Evolutionary conservation across 2,888 invertebrate species (phyloP), one percentile per base, ranked within the genome.

Genomic region (Anthophora plumipes): DNA sequence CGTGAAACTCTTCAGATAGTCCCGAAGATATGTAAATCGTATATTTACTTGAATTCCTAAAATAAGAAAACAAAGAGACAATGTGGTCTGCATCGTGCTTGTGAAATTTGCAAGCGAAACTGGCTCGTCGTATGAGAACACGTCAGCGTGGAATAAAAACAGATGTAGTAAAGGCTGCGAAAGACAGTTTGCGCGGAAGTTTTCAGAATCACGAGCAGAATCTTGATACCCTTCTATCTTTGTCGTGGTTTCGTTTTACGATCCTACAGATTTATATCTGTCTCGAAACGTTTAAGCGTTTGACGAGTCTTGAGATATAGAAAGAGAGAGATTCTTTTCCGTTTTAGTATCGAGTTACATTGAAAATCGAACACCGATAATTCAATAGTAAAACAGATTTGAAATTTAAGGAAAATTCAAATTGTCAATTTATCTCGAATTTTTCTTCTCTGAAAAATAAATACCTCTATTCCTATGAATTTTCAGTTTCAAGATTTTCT

Each of bases 91-190:
- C 8, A 14, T 41, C 39, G 41, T 4, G 41, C 50, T 37, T 6
- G 39, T 14, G 39, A 39, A 52, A 66, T 66, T 52, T 22, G 50
- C 64, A 37, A 64, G 17, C 50, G 8, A 52, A 52, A 37, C 50
- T 39, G 2, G 12, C 17, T 39, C 39, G 39, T 4, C 5, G 4
- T 9, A 52, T 4, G 1, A 22, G 39, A n/a, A 39, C 37, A 22
- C 5, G 37, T 50, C 37, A 11, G 50, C 12, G 7, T 7, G 41
- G 20, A 59, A 20, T 14, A 22, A 59, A 17, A 59, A 41, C 59
- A 41, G 12, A 2, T n/a, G 59, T 55, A 55, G 31, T 31, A 31
- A 55, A 55, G 31, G 55, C 25, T 31, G 1, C 14, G 20, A 20
- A 31, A 31, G 31, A 1, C 31, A 31, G 31, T 31, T 31, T 4